Evolutionary conservation across 2,113 vertebrate species (phyloP).

Genomic region (Corynorhinus townsendii): DNA sequence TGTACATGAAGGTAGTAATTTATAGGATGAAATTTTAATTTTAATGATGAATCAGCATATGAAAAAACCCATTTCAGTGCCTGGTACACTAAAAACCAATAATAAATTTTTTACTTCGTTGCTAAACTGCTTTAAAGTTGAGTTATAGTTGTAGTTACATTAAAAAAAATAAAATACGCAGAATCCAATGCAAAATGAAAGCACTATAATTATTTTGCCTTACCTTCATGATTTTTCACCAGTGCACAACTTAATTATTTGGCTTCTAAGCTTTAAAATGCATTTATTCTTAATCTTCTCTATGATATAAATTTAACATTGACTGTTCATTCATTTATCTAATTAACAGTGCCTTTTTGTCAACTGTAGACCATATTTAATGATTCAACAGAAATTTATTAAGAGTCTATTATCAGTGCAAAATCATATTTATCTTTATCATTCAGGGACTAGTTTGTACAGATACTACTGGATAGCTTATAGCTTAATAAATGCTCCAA

Average conservation of each 20-base stretch:
- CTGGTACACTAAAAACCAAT: background rate
- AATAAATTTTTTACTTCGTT: background rate
- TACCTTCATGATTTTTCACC: slow-evolving; percentile 41
- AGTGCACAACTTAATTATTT: slow-evolving; percentile 38
- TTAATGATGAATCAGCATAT: slow-evolving; percentile 8
- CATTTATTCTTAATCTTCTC: slow-evolving; percentile 39
- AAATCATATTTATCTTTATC: slow-evolving; percentile 35
- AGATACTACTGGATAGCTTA: background rate
- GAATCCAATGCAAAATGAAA: slow-evolving; percentile 29
- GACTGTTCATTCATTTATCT: slow-evolving; percentile 26
- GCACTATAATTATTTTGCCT: slow-evolving; percentile 38
- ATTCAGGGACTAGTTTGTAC: slow-evolving; percentile 9
- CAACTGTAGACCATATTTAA: slow-evolving; percentile 39
- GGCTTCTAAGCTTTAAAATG: slow-evolving; percentile 34
- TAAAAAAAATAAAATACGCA: slow-evolving; percentile 32
- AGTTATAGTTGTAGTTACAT: background rate
- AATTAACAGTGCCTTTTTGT: slow-evolving; percentile 40
- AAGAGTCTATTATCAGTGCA: slow-evolving; percentile 23
- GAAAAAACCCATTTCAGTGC: background rate
- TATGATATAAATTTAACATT: slow-evolving; percentile 40
- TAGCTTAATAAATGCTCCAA: slow-evolving; percentile 16
- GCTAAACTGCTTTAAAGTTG: slow-evolving; percentile 27
- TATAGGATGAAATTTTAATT: background rate
- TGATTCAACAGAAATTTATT: slow-evolving; percentile 35
- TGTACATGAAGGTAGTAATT: background rate